A percentile compares a stretch with the other conserved stretches of the same genome.
Conservation (phyloP, 2,113 vertebrate species). For the Sander vitreus region DNA sequence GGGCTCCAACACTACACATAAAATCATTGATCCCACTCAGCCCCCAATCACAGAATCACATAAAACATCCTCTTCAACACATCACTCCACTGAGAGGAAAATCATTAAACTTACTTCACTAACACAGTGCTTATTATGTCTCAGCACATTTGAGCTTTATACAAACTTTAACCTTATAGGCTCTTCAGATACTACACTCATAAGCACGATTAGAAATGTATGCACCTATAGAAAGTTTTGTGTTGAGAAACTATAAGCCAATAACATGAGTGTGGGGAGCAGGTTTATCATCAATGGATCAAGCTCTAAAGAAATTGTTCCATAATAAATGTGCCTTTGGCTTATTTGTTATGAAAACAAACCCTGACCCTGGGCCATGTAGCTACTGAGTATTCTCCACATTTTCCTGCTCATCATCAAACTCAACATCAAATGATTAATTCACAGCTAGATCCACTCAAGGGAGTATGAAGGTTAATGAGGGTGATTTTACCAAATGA, state of each 20-base stretch:
- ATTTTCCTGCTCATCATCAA: not conserved
- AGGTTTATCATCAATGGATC: not conserved
- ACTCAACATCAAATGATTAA: conserved; percentile 7
- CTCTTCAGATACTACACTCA: too few relatives aligned
- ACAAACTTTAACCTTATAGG: too few relatives aligned
- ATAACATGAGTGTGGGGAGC: not conserved
- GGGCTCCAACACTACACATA: too few relatives aligned
- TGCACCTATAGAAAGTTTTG: not conserved
- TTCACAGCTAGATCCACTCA: not conserved
- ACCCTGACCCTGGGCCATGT: not conserved
- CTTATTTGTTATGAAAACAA: not conserved
- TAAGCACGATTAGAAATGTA: not conserved
- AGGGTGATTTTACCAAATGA: conserved; percentile 19
- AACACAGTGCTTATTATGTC: too few relatives aligned
- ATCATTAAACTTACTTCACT: too few relatives aligned
- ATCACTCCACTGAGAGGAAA: too few relatives aligned
- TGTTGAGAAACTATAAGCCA: not conserved
- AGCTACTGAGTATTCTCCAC: not conserved
- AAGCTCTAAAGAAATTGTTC: not conserved
- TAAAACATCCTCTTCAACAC: too few relatives aligned
- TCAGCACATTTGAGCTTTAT: too few relatives aligned
- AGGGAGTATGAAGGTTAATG: not conserved
- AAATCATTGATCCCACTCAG: too few relatives aligned
- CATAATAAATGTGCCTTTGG: too few relatives aligned
- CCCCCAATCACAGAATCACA: too few relatives aligned